Evolutionary conservation across 2,113 vertebrate species (phyloP).

Genomic region (Zosterops lateralis): DNA sequence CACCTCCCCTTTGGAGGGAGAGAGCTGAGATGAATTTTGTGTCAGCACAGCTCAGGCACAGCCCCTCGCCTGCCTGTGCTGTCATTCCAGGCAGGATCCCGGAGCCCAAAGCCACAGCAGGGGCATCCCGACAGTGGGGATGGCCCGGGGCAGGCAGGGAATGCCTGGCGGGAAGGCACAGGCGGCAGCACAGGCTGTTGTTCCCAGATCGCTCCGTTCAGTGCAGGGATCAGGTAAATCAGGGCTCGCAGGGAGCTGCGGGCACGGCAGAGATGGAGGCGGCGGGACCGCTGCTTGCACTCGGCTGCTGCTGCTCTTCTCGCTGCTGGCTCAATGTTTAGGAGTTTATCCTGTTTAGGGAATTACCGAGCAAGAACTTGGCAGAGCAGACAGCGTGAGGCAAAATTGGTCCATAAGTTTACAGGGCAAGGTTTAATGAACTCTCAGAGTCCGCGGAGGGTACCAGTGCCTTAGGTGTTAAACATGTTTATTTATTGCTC

Average conservation of each 20-base stretch:
- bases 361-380: conserved; percentile 49
- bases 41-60: not conserved
- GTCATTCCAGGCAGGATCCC: not conserved
- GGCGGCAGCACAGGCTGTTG: not conserved
- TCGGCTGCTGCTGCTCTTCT: conserved; percentile 18
- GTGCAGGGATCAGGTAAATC: not conserved
- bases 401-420: conserved; percentile 45
- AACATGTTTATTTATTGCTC: conserved; percentile 45
- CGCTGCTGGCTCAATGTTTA: conserved; percentile 29
- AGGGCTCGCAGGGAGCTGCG: not conserved
- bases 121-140: not conserved
- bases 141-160: rapidly evolving
- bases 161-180: not conserved
- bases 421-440: conserved; percentile 67
- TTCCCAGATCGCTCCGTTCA: not conserved
- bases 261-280: not conserved
- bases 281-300: not conserved
- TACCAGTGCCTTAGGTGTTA: conserved; percentile 35
- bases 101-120: not conserved
- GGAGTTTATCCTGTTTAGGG: conserved; percentile 33
- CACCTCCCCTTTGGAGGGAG: not conserved
- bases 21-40: not conserved
- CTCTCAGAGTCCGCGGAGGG: not conserved
- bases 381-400: conserved; percentile 43
- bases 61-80: rapidly evolving